Evolutionary conservation across 2,888 invertebrate species (phyloP).

Genomic region (Rhamnusium bicolor): DNA sequence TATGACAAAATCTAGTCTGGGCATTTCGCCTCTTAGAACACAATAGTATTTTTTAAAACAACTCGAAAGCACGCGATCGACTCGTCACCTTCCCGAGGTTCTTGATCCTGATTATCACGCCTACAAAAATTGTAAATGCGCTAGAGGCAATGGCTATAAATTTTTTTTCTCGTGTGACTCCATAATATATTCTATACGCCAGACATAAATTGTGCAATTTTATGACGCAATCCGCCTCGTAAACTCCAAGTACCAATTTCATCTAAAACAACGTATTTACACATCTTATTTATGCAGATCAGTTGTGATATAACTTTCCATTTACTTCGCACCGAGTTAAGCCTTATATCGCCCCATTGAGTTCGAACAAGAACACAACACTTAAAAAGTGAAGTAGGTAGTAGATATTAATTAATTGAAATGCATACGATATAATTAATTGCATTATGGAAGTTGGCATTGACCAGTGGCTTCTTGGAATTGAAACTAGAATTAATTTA

Average conservation of each 20-base stretch:
- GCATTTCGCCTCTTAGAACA: too few species aligned
- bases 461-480: slow-evolving; percentile 16
- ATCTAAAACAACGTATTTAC: slow-evolving; percentile 11
- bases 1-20: too few species aligned
- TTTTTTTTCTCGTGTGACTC: too few species aligned
- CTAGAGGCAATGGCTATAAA: too few species aligned
- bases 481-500: slow-evolving; percentile 10
- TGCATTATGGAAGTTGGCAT: slow-evolving; percentile 20
- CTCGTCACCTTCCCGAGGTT: too few species aligned
- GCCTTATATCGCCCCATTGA: slow-evolving; percentile 12
- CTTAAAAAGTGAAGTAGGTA: not conserved
- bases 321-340: not conserved
- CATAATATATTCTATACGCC: not conserved
- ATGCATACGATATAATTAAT: slow-evolving; percentile 24
- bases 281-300: slow-evolving; percentile 1
- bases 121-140: too few species aligned
- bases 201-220: not conserved
- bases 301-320: slow-evolving; percentile 9
- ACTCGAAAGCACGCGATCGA: too few species aligned
- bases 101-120: too few species aligned
- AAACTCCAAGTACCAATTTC: not conserved
- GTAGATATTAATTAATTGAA: slow-evolving; percentile 11
- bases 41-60: too few species aligned
- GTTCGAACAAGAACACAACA: not conserved
- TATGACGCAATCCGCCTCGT: not conserved